Percentiles rank a stretch among this genome's conserved stretches.
Conservation (phyloP, 2,888 invertebrate genomes). For the Aleiodes alternator region DNA sequence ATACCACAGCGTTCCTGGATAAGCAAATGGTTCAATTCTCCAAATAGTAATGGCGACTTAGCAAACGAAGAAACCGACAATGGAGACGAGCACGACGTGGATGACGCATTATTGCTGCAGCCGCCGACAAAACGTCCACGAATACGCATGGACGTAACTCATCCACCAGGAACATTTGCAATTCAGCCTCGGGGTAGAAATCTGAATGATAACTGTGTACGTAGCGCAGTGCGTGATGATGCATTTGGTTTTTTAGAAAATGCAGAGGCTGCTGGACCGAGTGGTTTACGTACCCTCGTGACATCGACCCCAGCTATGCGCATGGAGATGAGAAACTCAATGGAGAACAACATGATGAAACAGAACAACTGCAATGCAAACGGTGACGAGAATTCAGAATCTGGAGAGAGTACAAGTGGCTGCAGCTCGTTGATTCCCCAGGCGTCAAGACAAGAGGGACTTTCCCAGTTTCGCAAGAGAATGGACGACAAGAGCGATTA, state of each 20-base stretch:
- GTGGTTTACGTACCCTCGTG: constrained; percentile 62
- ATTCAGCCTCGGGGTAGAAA: constrained; percentile 64
- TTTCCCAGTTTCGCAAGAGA: constrained; percentile 65
- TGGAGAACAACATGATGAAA: not conserved
- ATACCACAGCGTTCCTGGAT: constrained; percentile 79
- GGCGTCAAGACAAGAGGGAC: constrained; percentile 70
- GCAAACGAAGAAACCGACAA: constrained; percentile 58
- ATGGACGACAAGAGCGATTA: constrained; percentile 68
- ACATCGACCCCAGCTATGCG: constrained; percentile 72
- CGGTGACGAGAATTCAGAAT: constrained; percentile 77
- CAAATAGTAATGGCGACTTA: constrained; percentile 64
- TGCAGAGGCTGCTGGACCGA: constrained; percentile 54
- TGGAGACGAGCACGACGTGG: constrained; percentile 56
- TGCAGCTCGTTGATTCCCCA: constrained; percentile 78
- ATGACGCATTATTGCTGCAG: constrained; percentile 62
- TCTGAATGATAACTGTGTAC: constrained; percentile 51
- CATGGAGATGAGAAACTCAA: constrained; percentile 58
- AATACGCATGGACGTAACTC: constrained; percentile 72
- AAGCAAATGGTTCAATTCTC: constrained; percentile 72
- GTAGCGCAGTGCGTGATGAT: constrained; percentile 60
- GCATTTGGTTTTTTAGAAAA: constrained; percentile 54
- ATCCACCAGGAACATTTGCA: constrained; percentile 72
- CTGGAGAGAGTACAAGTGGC: constrained; percentile 79
- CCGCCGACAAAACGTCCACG: constrained; percentile 70
- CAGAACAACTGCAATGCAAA: constrained; percentile 55